Evolutionary conservation across 2,888 invertebrate species (phyloP).

Genomic region (Schrankia costaestrigalis): DNA sequence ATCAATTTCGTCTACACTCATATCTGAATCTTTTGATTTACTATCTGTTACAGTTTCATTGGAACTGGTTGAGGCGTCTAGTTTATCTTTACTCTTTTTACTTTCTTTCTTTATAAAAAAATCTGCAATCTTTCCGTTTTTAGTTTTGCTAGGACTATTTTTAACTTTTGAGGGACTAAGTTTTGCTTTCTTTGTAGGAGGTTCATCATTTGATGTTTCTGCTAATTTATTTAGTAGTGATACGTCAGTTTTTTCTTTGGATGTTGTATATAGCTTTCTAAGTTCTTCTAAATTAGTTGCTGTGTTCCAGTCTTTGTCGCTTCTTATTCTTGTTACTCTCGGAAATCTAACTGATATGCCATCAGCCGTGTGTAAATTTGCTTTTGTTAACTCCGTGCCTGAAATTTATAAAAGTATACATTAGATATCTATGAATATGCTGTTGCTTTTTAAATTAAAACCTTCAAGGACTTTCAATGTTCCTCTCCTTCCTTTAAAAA

Average conservation of each 20-base stretch:
- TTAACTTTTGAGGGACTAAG: conserved; percentile 43
- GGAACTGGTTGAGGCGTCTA: conserved; percentile 7
- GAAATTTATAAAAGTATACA: conserved; percentile 21
- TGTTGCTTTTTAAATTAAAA: too few species aligned
- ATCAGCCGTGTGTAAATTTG: conserved; percentile 93
- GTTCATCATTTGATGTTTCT: conserved; percentile 44
- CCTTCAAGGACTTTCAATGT: too few species aligned
- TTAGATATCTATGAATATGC: too few species aligned
- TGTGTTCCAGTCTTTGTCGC: conserved; percentile 91
- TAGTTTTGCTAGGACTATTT: conserved; percentile 34
- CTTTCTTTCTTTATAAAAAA: conserved; percentile 19
- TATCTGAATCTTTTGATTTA: conserved; percentile 13
- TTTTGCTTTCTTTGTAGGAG: conserved; percentile 52
- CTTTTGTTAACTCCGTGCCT: conserved; percentile 89
- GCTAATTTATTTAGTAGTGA: conserved; percentile 75
- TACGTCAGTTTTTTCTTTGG: conserved; percentile 84
- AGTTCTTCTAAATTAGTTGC: conserved; percentile 91
- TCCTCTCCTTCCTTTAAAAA: too few species aligned
- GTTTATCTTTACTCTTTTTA: conserved; percentile 3
- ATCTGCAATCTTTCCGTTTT: conserved; percentile 16
- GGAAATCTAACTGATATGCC: conserved; percentile 97
- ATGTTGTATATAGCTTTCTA: conserved; percentile 83
- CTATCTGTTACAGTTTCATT: conserved; percentile 4
- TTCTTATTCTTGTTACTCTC: conserved; percentile 89
- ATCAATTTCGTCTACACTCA: conserved; percentile 22